Evolutionary conservation across 2,797 vertebrate species (phyloP).

Genomic region (Bradypus variegatus): DNA sequence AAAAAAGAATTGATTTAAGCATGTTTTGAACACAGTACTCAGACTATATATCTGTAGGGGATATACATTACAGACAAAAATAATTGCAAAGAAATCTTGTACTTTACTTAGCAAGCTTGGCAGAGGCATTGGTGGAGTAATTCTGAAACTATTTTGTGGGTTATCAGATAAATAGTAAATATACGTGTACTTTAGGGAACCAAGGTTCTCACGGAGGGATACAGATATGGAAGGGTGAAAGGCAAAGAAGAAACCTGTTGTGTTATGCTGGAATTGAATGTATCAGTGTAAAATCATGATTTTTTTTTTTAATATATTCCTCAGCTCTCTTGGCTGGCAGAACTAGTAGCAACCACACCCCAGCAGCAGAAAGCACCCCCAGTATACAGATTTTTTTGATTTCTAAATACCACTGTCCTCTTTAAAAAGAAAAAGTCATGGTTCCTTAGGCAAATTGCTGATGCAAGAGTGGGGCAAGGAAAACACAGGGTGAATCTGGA

Average conservation of each 20-base stretch:
- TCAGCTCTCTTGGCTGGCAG: not conserved
- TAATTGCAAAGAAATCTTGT: not conserved
- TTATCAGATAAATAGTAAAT: not conserved
- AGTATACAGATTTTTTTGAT: not conserved
- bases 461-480: too few species aligned
- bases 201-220: not conserved
- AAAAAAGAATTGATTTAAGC: not conserved
- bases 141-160: not conserved
- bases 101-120: not conserved
- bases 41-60: not conserved
- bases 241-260: not conserved
- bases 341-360: too few species aligned
- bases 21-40: too few species aligned
- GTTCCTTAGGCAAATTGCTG: too few species aligned
- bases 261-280: not conserved
- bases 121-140: not conserved
- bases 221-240: not conserved
- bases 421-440: too few species aligned
- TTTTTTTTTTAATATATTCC: not conserved
- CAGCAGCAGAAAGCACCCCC: not conserved
- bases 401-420: not conserved
- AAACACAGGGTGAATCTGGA: too few species aligned
- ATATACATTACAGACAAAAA: not conserved
- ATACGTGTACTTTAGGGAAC: too few species aligned
- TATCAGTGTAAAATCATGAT: not conserved